Conservation (phyloP, 2,888 invertebrate species). For the Automeris io region DNA sequence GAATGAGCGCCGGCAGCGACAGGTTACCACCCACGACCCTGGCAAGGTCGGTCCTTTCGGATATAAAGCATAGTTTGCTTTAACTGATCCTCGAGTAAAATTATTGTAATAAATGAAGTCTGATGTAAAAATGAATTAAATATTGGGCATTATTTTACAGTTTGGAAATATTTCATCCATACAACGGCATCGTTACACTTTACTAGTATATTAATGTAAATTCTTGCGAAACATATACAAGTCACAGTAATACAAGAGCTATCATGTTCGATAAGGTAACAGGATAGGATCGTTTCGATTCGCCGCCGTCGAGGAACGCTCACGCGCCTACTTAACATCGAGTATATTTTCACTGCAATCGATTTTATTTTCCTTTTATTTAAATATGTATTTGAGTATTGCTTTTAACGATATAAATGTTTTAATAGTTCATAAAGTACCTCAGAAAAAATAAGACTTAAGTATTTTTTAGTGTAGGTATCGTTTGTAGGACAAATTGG, state of each 20-base stretch:
- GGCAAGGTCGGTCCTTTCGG: no score
- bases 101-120: no score
- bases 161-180: background rate
- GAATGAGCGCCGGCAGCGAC: no score
- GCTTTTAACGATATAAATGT: background rate
- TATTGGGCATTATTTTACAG: no score
- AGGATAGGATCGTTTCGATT: constrained; percentile 36
- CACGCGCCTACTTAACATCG: background rate
- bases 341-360: background rate
- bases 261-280: constrained; percentile 45
- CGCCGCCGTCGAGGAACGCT: constrained; percentile 15
- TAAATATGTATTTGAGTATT: background rate
- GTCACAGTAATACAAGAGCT: constrained; percentile 39
- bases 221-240: background rate
- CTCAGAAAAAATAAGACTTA: no score
- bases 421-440: no score
- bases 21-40: no score
- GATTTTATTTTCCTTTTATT: background rate
- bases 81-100: no score
- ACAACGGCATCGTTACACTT: background rate
- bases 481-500: no score
- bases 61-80: no score
- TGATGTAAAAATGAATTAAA: no score
- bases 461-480: no score
- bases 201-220: constrained; percentile 5